These are phyloP conservation scores for Coryphaenoides rupestris DNA, from an alignment of 2,113 vertebrate species.

Conservation along the genomic window DNA sequence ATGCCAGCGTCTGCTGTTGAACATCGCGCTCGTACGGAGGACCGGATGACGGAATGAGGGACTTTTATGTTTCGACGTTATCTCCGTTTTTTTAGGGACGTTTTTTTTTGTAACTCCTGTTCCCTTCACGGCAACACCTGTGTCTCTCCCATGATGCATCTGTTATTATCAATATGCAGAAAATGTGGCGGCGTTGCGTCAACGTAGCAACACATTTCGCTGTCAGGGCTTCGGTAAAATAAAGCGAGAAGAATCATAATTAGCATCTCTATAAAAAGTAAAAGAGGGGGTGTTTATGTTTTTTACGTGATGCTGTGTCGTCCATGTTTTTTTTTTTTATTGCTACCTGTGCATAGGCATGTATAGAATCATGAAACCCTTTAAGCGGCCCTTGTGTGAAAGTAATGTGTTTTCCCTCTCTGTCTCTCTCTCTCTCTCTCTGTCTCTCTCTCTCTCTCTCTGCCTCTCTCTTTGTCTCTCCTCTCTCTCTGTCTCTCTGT, in stretches of 20 bases:
- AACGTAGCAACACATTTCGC: background rate
- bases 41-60: too few species aligned
- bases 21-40: too few species aligned
- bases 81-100: background rate
- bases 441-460: too few species aligned
- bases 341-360: constrained; percentile 15
- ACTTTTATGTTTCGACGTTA: too few species aligned
- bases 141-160: background rate
- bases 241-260: background rate
- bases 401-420: constrained; percentile 19
- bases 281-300: background rate
- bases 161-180: background rate
- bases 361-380: constrained; percentile 11
- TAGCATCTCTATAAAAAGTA: background rate
- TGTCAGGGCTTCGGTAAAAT: background rate
- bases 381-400: constrained; percentile 5
- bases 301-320: background rate
- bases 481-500: too few species aligned
- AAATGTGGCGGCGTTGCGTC: background rate
- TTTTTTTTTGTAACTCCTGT: background rate
- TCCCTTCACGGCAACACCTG: background rate
- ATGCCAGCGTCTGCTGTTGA: too few species aligned
- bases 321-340: constrained; percentile 9
- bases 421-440: background rate
- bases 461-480: too few species aligned